Evolutionary conservation across 2,113 vertebrate species (phyloP), one percentile per base, ranked within the genome.

Genomic region (Bagarius yarrelli): DNA sequence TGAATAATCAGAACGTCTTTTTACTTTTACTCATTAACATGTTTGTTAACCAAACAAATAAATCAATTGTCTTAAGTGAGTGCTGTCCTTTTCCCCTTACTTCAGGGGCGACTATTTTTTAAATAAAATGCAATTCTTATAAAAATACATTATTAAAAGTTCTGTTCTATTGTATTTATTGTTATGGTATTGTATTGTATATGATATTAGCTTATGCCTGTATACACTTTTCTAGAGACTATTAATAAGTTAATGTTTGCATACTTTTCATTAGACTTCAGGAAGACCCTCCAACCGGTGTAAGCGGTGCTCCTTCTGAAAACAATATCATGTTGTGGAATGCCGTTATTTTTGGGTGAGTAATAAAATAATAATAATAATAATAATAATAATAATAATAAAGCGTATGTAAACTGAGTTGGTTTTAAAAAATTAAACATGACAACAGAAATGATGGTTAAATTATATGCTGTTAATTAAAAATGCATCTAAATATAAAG

Each of bases 301-400:
- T 99, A 88, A 99, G 98, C 84, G 98, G 98, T 44, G 98, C 98
- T 50, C 98, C 98, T 5, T 98, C 98, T 82, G 98, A 99, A 91
- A 99, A 99, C 90, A 99, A 99, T 85, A 99, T 99, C 88, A 99
- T 99, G 98, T 94, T 97, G 64, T 99, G 98, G 98, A 99, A 99
- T 89, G 98, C 98, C 84, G 98, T 99, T 92, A 99, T 99, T 94
- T 99, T 99, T 94, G 98, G 97, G 98, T 99, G 91, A 95, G 96
- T 90, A 87, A 80, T 84, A 64, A 82, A 59, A 44, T 9, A 8
- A 8, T 40, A 40, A 8, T 3, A 8, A 4, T 3, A 40, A 8
- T 4, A 40, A 40, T 8, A 40, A 3, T 8, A 40, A 3, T 8
- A 4, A 8, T 40, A 21, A 72, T 47, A 73, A n/a, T 53, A 0